A percentile compares a stretch with the other conserved stretches of the same genome.
Evolutionary conservation across 2,888 invertebrate species (phyloP).

Genomic region (Drosophila robusta): DNA sequence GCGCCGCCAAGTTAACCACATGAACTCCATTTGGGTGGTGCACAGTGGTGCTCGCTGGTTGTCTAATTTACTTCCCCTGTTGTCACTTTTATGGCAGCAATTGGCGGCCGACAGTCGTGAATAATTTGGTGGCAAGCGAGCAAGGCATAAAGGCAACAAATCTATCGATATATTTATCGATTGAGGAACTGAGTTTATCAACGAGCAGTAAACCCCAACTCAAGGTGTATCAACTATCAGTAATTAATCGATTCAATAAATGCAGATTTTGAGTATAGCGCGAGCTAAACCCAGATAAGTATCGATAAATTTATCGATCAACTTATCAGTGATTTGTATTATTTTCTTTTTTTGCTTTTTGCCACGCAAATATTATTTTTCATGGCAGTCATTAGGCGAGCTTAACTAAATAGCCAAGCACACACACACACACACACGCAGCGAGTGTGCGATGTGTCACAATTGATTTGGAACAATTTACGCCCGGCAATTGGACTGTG

Average conservation of each 20-base stretch:
- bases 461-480: constrained; percentile 58
- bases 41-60: constrained; percentile 5
- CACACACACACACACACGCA: constrained; percentile 4
- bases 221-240: no score
- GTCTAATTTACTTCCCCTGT: constrained; percentile 42
- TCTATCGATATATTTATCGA: constrained; percentile 5
- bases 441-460: constrained; percentile 35
- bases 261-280: no score
- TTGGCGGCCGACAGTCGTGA: constrained; percentile 45
- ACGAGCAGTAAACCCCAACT: background rate
- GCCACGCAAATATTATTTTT: constrained; percentile 20
- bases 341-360: background rate
- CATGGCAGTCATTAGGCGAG: constrained; percentile 43
- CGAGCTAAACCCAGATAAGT: background rate
- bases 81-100: constrained; percentile 60
- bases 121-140: constrained; percentile 35
- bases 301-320: constrained; percentile 32
- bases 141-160: background rate
- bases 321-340: constrained; percentile 9
- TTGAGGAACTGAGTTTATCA: no score
- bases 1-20: constrained; percentile 39
- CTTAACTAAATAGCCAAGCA: constrained; percentile 52
- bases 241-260: no score
- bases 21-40: constrained; percentile 16
- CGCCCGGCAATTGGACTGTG: constrained; percentile 21